Conservation (phyloP, 2,797 vertebrate genomes). For the Heterohyrax brucei region DNA sequence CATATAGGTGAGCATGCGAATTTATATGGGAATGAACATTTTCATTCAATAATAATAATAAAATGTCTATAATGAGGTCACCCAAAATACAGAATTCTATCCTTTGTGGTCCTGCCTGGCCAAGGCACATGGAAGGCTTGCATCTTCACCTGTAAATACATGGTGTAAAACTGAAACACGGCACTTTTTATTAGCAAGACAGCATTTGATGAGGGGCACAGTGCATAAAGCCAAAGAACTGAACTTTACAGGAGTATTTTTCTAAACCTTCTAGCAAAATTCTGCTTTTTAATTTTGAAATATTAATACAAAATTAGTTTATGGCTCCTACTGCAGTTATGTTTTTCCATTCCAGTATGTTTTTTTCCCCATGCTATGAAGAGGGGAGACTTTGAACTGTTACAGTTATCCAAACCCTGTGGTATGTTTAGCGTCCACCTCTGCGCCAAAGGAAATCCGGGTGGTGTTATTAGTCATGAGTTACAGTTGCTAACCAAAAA, state of each 20-base stretch:
- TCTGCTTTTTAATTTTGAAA: constrained; percentile 1
- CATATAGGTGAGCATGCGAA: too few species aligned
- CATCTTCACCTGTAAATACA: constrained; percentile 4
- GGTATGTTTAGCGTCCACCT: too few species aligned
- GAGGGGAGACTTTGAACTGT: too few species aligned
- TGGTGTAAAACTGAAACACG: background rate
- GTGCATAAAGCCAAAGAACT: background rate
- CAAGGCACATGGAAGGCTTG: background rate
- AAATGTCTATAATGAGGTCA: background rate
- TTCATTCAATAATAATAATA: constrained; percentile 46
- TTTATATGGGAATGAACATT: too few species aligned
- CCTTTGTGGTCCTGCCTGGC: background rate
- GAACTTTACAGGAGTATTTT: constrained; percentile 20
- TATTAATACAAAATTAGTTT: too few species aligned
- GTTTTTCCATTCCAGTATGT: too few species aligned
- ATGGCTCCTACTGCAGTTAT: too few species aligned
- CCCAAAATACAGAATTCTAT: background rate
- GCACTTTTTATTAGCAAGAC: background rate
- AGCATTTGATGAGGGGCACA: constrained; percentile 13
- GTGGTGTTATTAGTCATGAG: too few species aligned
- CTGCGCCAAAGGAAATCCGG: too few species aligned
- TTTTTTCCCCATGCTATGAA: too few species aligned
- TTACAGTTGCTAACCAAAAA: too few species aligned
- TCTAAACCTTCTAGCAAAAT: background rate
- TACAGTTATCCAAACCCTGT: too few species aligned